Conservation (phyloP, 2,113 vertebrate genomes). For the Mesitornis unicolor region DNA sequence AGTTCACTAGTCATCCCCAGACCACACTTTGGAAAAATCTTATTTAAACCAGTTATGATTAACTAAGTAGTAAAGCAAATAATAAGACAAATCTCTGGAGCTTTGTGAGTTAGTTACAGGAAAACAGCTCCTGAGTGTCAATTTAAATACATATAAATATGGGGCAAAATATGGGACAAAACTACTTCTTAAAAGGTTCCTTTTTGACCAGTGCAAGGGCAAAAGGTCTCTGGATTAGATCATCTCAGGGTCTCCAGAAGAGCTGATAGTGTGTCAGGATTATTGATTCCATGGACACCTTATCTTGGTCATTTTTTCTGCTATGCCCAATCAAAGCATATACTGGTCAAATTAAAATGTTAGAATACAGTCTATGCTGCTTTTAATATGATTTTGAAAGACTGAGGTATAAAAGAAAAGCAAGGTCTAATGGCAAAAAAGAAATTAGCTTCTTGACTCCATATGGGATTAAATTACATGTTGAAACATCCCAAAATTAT, state of each 20-base stretch:
- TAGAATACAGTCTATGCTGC: background rate
- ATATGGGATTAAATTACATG: background rate
- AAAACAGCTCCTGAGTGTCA: background rate
- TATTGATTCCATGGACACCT: background rate
- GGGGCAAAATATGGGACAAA: background rate
- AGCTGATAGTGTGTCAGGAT: fast-evolving
- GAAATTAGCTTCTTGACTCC: background rate
- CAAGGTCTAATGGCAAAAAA: background rate
- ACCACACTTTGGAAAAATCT: background rate
- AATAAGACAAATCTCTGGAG: background rate
- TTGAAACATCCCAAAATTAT: background rate
- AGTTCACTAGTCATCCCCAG: background rate
- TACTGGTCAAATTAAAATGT: background rate
- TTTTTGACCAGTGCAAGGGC: background rate
- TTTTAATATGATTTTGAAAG: background rate
- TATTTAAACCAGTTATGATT: background rate
- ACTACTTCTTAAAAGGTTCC: background rate
- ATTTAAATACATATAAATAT: background rate
- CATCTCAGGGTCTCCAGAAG: background rate
- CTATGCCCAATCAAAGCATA: background rate
- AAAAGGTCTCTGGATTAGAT: background rate
- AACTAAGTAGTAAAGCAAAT: background rate
- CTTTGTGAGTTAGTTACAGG: background rate
- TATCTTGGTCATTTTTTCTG: background rate
- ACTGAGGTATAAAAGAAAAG: background rate